Base-by-base conservation (phyloP, 2,113 vertebrate genomes). In the Cervus canadensis region DNA sequence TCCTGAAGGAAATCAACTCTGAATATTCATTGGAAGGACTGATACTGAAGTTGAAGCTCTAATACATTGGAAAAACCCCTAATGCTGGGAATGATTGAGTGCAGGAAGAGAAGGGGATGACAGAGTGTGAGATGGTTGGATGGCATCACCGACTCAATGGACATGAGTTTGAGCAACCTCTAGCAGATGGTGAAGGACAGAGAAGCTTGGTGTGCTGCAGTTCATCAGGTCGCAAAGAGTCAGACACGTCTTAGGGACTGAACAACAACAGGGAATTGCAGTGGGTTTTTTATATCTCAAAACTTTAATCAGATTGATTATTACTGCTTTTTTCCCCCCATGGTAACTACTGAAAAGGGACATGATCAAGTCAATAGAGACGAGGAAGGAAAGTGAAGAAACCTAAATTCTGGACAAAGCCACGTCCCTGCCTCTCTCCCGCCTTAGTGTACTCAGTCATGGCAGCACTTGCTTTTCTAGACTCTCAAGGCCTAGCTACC, bases 231-330 rank as follows among this genome's bases (percentile, higher is more conserved):
- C 0, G 2, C 71, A 74, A 71, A 71, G 71, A 74, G 21, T 74
- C 71, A 74, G 11, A 26, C 36, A 43, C 1, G 36, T 74, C 21
- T 74, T 43, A 74, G 71, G 21, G 21, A 43, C 21, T 40, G 19
- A 87, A 78, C 12, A 59, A 93, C 0, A 64, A 71, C 4, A 36
- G 36, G 21, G 54, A 74, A 60, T 14, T 25, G 6, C 25, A 82
- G 21, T 64, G 5, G 7, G 45, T 2, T 28, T 90, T 95, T 36
- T n/a, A 56, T 36, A 48, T 15, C n/a, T 43, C 33, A 36, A 87
- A 87, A 83, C 16, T 87, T 67, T 93, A 94, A 97, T 79, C n/a
- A 48, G 85, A 93, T 57, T 89, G 62, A 64, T 28, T 74, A 59
- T 25, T 85, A 86, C 45, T 91, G 64, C 82, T 84, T 81, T 67